Evolutionary conservation across 2,113 vertebrate genomes (phyloP).

Genomic region (Charadrius vociferus): DNA sequence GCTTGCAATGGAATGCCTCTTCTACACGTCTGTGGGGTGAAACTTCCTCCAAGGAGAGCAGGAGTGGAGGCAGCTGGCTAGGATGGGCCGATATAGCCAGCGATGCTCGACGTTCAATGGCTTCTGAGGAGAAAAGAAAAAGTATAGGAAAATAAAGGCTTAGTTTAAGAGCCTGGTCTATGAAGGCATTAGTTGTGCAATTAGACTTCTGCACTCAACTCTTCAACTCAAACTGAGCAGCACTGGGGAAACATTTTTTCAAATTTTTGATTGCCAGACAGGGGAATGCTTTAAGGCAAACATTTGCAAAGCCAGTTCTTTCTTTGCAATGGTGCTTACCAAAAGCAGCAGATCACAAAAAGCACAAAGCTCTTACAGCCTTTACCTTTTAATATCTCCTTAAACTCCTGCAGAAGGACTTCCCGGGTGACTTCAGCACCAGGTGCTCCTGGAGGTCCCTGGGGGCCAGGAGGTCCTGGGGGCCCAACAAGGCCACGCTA

Average conservation of each 20-base stretch:
- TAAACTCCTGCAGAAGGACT: constrained; percentile 88
- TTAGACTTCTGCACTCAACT: neutral
- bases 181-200: accelerated
- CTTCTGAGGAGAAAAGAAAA: constrained; percentile 75
- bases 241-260: neutral
- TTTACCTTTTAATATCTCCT: constrained; percentile 89
- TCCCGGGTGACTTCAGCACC: constrained; percentile 88
- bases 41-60: constrained; percentile 78
- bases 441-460: constrained; percentile 81
- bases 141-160: neutral
- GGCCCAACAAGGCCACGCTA: constrained; percentile 79
- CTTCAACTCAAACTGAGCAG: neutral
- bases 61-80: constrained; percentile 73
- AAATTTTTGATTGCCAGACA: neutral
- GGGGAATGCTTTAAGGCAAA: neutral
- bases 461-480: constrained; percentile 87
- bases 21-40: constrained; percentile 76
- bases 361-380: neutral
- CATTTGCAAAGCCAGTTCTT: neutral
- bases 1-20: constrained; percentile 91
- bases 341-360: neutral
- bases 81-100: constrained; percentile 64
- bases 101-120: constrained; percentile 79
- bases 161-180: neutral
- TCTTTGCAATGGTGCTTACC: neutral